Percentiles rank a stretch among this genome's conserved stretches.
Conservation (phyloP, 1,140 invertebrate genomes). For the Oedothorax gibbosus region DNA sequence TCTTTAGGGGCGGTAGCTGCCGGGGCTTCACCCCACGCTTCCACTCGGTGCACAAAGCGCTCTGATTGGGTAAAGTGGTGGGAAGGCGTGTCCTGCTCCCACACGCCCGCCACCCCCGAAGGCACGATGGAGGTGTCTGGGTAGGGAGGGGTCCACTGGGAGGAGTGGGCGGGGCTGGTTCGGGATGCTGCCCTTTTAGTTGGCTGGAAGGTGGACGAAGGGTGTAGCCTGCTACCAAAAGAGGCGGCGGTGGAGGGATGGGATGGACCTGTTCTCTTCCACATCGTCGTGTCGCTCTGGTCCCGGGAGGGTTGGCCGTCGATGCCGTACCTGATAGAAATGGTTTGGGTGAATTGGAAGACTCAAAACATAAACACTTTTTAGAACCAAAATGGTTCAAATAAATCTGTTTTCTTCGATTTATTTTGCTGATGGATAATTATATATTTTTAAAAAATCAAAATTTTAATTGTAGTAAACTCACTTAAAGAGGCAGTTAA, state of each 20-base stretch:
- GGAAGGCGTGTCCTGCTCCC: slow-evolving; percentile 45
- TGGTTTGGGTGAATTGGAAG: no score
- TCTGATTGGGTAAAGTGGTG: no score
- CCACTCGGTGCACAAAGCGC: no score
- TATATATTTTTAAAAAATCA: no score
- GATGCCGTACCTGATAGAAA: slow-evolving; percentile 19
- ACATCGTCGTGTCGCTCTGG: neutral
- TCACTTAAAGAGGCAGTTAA: no score
- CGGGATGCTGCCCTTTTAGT: neutral
- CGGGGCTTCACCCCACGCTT: no score
- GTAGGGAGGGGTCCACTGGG: neutral
- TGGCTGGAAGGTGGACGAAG: neutral
- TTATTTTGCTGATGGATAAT: no score
- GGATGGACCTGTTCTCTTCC: slow-evolving; percentile 3
- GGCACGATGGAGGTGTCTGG: slow-evolving; percentile 42
- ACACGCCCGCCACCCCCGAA: slow-evolving; percentile 39
- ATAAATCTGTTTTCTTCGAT: no score
- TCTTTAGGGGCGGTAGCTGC: no score
- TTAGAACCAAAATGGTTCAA: no score
- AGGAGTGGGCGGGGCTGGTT: neutral
- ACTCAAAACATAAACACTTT: no score
- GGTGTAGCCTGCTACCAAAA: slow-evolving; percentile 37
- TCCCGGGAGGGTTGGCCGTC: slow-evolving; percentile 42
- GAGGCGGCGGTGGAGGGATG: neutral
- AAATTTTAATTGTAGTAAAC: no score